These are phyloP conservation scores for Scaptomyza montana DNA, from an alignment of 1,140 invertebrate genomes.

Conservation along the genomic window DNA sequence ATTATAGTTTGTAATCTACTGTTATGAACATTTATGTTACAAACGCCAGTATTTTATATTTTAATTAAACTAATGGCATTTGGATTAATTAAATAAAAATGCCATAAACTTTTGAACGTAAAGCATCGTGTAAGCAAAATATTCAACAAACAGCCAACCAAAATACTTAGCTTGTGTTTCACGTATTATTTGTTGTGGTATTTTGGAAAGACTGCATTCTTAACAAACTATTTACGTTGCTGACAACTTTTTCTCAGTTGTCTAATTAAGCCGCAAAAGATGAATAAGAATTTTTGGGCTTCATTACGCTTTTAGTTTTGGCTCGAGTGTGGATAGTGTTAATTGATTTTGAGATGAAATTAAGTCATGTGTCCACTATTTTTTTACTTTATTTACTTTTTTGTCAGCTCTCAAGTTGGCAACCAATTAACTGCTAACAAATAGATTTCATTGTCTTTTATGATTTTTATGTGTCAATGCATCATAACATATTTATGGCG, in stretches of 20 bases:
- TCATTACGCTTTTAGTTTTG: conserved; percentile 50
- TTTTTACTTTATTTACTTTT: conserved; percentile 13
- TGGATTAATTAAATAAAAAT: conserved; percentile 68
- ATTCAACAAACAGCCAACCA: conserved; percentile 8
- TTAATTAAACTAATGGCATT: conserved; percentile 71
- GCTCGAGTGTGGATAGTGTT: conserved; percentile 41
- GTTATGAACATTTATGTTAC: conserved; percentile 42
- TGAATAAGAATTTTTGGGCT: conserved; percentile 56
- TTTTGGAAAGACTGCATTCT: conserved; percentile 65
- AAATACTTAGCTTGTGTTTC: conserved; percentile 30
- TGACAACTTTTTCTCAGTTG: conserved; percentile 32
- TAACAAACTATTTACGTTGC: conserved; percentile 27
- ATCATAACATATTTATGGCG: conserved; percentile 45
- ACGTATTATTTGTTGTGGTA: conserved; percentile 26
- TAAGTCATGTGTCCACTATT: conserved; percentile 60
- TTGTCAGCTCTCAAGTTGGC: conserved; percentile 38
- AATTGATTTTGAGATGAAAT: conserved; percentile 65
- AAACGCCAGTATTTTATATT: conserved; percentile 49
- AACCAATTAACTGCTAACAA: conserved; percentile 78
- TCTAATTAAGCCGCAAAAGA: conserved; percentile 64
- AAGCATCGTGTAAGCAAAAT: conserved; percentile 48
- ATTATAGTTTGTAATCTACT: no score
- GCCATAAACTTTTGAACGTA: conserved; percentile 29
- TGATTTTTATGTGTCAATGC: conserved; percentile 52
- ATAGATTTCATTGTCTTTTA: conserved; percentile 62